Conservation (phyloP, 2,113 vertebrate species). For the Cnemophilus loriae region DNA sequence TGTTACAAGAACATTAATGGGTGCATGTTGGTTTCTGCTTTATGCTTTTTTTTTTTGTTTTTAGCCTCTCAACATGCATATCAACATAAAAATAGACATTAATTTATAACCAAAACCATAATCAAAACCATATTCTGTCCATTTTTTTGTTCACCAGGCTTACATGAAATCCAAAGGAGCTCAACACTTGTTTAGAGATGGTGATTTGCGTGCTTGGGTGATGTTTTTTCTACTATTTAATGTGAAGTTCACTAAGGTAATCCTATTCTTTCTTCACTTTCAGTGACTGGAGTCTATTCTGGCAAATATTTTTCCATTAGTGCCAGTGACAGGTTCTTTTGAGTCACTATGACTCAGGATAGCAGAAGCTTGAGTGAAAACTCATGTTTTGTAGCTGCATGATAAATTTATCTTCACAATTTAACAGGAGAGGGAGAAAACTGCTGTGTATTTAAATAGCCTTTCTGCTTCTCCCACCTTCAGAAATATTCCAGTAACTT, state of each 20-base stretch:
- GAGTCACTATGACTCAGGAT: not conserved
- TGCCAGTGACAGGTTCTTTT: not conserved
- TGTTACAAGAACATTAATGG: not conserved
- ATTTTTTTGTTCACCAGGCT: not conserved
- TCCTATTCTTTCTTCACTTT: not conserved
- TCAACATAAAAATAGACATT: not conserved
- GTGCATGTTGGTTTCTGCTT: not conserved
- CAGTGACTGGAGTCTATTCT: not conserved
- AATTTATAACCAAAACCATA: not conserved
- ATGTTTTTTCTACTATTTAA: not conserved
- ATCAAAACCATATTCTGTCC: not conserved
- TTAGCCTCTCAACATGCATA: not conserved
- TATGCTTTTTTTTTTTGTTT: not conserved
- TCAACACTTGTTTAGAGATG: not conserved
- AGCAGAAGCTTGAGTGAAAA: not conserved
- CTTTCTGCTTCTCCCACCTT: not conserved
- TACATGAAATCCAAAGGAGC: not conserved
- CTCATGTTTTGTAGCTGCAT: not conserved
- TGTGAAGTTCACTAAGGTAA: not conserved
- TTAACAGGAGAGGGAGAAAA: not conserved
- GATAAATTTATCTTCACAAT: not conserved
- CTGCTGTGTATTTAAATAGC: not conserved
- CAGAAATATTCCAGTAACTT: not conserved
- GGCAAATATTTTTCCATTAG: not conserved
- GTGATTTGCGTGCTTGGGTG: not conserved